Percentiles rank a stretch among this genome's conserved stretches.
These are phyloP conservation scores for Drosophila repletoides DNA, from an alignment of 1,140 invertebrate species.

Conservation along the genomic window DNA sequence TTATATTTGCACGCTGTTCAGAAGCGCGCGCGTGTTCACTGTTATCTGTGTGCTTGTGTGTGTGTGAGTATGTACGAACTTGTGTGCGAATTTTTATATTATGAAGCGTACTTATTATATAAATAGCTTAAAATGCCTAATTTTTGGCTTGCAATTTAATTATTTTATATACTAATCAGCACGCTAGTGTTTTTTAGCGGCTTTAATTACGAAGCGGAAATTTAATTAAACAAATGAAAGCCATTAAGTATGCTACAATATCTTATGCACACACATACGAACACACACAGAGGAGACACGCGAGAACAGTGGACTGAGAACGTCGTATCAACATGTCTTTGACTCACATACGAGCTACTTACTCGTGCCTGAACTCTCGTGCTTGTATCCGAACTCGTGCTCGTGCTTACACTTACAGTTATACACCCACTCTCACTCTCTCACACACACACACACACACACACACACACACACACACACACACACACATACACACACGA, in stretches of 20 bases:
- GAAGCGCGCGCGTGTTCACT: conserved; percentile 70
- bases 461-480: conserved; percentile 7
- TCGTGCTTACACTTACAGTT: background rate
- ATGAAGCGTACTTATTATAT: conserved; percentile 66
- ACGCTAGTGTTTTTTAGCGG: background rate
- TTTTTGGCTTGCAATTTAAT: conserved; percentile 39
- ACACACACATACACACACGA: background rate
- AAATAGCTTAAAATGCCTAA: conserved; percentile 54
- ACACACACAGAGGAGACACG: conserved; percentile 12
- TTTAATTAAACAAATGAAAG: conserved; percentile 63
- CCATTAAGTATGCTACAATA: conserved; percentile 63
- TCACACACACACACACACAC: background rate
- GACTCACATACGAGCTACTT: conserved; percentile 27
- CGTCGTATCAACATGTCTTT: conserved; percentile 52
- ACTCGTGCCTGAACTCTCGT: background rate
- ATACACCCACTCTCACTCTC: background rate
- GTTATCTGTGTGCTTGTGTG: conserved; percentile 9
- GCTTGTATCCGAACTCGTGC: background rate
- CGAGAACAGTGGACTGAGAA: background rate
- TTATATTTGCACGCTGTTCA: conserved; percentile 46
- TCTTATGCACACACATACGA: conserved; percentile 22
- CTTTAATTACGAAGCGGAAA: conserved; percentile 27
- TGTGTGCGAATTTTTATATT: conserved; percentile 6
- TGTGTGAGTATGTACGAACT: conserved; percentile 9
- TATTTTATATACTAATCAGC: background rate